Conservation (phyloP, 2,113 vertebrate species). For the Lagenorhynchus albirostris region DNA sequence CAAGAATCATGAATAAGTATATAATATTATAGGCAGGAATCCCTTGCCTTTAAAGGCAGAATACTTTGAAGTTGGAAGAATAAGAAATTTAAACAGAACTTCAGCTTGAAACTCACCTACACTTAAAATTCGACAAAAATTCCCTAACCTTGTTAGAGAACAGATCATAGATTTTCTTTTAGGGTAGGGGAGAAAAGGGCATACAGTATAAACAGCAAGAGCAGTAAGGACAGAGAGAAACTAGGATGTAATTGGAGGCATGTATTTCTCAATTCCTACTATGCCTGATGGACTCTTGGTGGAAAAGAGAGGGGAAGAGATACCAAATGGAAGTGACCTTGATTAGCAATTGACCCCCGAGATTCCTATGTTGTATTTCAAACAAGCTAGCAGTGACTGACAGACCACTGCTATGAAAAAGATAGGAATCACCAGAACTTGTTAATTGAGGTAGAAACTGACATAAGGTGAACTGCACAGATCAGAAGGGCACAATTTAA, state of each 20-base stretch:
- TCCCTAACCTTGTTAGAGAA: conserved; percentile 12
- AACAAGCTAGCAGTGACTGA: conserved; percentile 55
- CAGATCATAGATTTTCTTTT: neutral
- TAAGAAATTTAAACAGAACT: conserved; percentile 18
- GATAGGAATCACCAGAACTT: neutral
- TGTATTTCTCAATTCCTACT: conserved; percentile 62
- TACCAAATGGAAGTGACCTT: conserved; percentile 59
- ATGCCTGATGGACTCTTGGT: conserved; percentile 63
- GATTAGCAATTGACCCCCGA: conserved; percentile 65
- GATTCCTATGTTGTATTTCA: conserved; percentile 61
- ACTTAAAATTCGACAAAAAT: conserved; percentile 2
- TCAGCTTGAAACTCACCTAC: neutral
- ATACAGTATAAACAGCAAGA: neutral
- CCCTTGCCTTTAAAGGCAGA: conserved; percentile 13
- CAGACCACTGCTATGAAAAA: conserved; percentile 45
- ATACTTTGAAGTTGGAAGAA: conserved; percentile 5
- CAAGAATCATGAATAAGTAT: neutral
- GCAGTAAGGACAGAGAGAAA: conserved; percentile 33
- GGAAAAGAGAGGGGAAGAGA: neutral
- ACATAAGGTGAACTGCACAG: neutral
- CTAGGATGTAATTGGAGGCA: conserved; percentile 17
- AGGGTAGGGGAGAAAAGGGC: neutral
- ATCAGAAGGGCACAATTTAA: neutral
- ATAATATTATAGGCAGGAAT: neutral
- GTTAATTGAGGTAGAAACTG: neutral